A percentile compares a stretch with the other conserved stretches of the same genome.
phyloP scores from a whole-genome alignment of 1,140 invertebrate genomes.

The Drosophila tropicalis region DNA sequence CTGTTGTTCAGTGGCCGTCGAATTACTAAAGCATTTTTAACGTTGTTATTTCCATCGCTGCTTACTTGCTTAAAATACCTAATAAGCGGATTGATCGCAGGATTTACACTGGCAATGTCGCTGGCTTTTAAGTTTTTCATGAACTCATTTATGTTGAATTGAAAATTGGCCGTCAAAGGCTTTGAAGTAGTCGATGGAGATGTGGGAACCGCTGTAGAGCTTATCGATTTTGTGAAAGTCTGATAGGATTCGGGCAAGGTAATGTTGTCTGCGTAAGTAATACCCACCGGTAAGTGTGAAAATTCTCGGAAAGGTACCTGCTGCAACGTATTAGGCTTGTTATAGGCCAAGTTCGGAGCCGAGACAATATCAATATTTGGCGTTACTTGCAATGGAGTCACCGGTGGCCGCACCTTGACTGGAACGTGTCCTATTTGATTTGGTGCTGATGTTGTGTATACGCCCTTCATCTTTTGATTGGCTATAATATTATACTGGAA shows the following conservation, averaged over 20 bases:
- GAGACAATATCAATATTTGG: conserved; percentile 69
- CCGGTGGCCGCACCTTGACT: conserved; percentile 49
- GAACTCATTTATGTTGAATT: conserved; percentile 77
- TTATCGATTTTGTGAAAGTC: conserved; percentile 58
- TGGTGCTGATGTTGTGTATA: conserved; percentile 48
- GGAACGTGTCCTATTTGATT: conserved; percentile 54
- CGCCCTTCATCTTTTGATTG: conserved; percentile 79
- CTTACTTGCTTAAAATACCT: conserved; percentile 76
- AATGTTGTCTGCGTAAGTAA: conserved; percentile 58
- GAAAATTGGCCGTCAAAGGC: conserved; percentile 50
- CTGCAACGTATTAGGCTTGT: conserved; percentile 41
- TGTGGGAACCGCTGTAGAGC: conserved; percentile 37
- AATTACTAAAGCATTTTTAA: conserved; percentile 48
- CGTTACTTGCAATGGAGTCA: conserved; percentile 59
- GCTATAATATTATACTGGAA: conserved; percentile 77
- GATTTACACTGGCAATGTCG: conserved; percentile 69
- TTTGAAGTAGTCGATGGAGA: conserved; percentile 29
- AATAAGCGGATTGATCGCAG: conserved; percentile 68
- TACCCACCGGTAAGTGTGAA: conserved; percentile 53
- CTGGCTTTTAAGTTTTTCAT: conserved; percentile 70
- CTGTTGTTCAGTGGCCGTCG: conserved; percentile 40
- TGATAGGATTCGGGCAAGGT: conserved; percentile 72
- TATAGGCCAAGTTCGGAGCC: conserved; percentile 62
- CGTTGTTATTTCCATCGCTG: conserved; percentile 44
- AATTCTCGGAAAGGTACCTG: conserved; percentile 49